These are phyloP conservation scores for Meghimatium bilineatum DNA, from an alignment of 2,888 invertebrate genomes.

Conservation along the genomic window DNA sequence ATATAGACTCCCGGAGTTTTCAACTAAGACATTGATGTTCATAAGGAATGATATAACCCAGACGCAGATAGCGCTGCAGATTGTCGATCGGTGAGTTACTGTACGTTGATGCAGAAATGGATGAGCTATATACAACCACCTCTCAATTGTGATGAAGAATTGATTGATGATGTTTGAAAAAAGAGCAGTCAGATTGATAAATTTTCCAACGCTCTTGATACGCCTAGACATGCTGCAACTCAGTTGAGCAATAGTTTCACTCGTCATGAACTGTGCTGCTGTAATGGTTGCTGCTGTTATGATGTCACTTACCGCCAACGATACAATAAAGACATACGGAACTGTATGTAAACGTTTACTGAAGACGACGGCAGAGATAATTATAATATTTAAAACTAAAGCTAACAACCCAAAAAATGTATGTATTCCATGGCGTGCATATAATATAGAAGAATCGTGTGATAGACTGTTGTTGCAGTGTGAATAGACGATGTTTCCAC, in stretches of 20 bases:
- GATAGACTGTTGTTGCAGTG: too few species aligned
- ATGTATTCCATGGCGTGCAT: not conserved
- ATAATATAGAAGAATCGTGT: too few species aligned
- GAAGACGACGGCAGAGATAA: conserved; percentile 3
- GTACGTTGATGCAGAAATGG: conserved; percentile 9
- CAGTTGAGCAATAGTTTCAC: not conserved
- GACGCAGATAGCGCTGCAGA: not conserved
- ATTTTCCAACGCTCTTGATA: not conserved
- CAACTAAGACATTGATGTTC: not conserved
- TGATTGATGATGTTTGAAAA: not conserved
- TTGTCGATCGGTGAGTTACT: not conserved
- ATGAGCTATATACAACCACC: conserved; percentile 28
- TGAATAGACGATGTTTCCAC: too few species aligned
- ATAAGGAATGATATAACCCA: not conserved
- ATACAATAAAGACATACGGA: conserved; percentile 10
- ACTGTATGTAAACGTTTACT: not conserved
- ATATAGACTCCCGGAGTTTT: not conserved
- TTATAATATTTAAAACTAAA: not conserved
- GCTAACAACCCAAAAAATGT: not conserved
- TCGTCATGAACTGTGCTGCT: not conserved
- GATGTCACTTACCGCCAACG: conserved; percentile 2
- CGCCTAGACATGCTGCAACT: not conserved
- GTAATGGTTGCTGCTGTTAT: not conserved
- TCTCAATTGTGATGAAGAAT: conserved; percentile 10
- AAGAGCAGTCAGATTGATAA: not conserved